Evolutionary conservation across 2,888 invertebrate species (phyloP).

Genomic region (Phortica magna): DNA sequence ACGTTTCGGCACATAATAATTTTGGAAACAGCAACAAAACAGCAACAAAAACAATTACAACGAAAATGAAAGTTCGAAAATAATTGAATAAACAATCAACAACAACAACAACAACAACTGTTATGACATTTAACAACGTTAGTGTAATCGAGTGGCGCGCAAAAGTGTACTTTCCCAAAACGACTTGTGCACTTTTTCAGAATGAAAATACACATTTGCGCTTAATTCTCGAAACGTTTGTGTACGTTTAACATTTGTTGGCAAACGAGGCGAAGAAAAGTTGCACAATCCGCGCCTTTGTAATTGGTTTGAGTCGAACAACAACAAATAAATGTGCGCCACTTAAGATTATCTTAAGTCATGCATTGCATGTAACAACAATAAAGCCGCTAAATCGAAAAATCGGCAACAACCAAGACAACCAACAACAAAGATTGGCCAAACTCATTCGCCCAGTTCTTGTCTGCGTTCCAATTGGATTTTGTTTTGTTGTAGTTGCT

Average conservation of each 20-base stretch:
- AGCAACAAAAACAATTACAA: neutral
- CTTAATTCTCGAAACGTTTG: neutral
- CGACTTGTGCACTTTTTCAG: neutral
- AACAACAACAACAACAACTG: neutral
- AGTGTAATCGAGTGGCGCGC: neutral
- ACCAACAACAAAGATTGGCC: constrained; percentile 2
- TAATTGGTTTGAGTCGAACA: constrained; percentile 21
- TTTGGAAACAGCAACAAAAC: neutral
- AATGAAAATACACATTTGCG: neutral
- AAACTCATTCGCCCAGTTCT: constrained; percentile 18
- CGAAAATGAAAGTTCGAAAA: constrained; percentile 5
- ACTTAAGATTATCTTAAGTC: constrained; percentile 44
- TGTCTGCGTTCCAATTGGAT: neutral
- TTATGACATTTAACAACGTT: neutral
- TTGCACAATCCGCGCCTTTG: constrained; percentile 13
- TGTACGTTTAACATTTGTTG: constrained; percentile 12
- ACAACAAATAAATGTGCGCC: constrained; percentile 24
- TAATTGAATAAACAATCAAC: neutral
- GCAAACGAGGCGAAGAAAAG: neutral
- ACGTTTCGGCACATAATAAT: neutral
- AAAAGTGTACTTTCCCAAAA: neutral
- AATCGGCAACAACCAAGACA: neutral
- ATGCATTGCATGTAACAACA: constrained; percentile 28
- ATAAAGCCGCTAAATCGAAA: neutral
- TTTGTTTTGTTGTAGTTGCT: neutral